Conservation (phyloP, 2,113 vertebrate genomes). For the Rynchops niger region DNA sequence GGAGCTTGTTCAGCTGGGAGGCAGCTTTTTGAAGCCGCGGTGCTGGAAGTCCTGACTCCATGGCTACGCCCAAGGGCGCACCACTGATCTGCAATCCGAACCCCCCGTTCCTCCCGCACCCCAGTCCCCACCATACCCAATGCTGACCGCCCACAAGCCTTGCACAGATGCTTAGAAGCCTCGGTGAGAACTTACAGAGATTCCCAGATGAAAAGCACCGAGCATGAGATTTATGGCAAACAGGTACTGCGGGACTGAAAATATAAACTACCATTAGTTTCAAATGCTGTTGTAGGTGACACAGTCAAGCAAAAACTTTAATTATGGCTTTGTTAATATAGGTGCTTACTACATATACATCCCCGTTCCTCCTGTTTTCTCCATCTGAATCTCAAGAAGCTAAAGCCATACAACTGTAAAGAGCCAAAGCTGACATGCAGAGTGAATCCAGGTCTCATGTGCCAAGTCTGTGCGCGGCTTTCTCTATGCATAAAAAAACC, state of each 20-base stretch:
- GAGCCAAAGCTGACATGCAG: not conserved
- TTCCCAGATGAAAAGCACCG: not conserved
- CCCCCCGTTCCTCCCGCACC: rapidly evolving
- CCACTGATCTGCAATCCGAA: not conserved
- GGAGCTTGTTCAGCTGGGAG: not conserved
- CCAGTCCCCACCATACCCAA: not conserved
- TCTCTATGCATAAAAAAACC: not conserved
- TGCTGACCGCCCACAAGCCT: not conserved
- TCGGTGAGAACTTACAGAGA: no score
- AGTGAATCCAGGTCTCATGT: not conserved
- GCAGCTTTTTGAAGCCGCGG: not conserved
- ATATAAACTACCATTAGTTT: not conserved
- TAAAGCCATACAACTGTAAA: not conserved
- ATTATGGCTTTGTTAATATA: not conserved
- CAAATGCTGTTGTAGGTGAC: not conserved
- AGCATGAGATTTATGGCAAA: no score
- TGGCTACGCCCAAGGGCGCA: rapidly evolving
- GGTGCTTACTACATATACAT: not conserved
- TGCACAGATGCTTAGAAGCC: not conserved
- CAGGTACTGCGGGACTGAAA: not conserved
- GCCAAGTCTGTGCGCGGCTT: not conserved
- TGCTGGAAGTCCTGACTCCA: no score
- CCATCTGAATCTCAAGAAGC: not conserved
- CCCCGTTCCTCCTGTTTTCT: not conserved
- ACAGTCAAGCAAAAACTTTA: not conserved